Evolutionary conservation across 2,888 invertebrate species (phyloP), one percentile per base, ranked within the genome.

Genomic region (Apantesis nais): DNA sequence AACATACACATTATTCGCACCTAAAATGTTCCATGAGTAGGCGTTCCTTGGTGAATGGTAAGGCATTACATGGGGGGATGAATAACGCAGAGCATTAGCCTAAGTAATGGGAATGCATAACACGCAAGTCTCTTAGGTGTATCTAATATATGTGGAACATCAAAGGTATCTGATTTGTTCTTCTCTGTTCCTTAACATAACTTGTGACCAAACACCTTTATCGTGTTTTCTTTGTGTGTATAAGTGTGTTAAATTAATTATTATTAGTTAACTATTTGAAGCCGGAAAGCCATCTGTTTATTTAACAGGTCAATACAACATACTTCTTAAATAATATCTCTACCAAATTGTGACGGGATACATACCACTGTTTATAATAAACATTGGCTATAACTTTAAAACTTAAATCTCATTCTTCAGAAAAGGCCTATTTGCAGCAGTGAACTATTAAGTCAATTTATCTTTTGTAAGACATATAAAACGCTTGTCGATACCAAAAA

Each of bases 71-170:
- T 74, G 66, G 76, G 88, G 85, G 85, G 88, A 90, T 91, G 88
- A 91, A 83, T 90, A 89, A 91, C 88, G 83, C 82, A 52, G 72
- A 85, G 89, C 88, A 89, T 90, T 90, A 89, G 81, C 84, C 79
- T 86, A 83, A 84, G 83, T 87, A 89, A 91, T 88, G 88, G 85
- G 75, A 76, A 78, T 72, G 73, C 77, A 80, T 79, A 77, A 81
- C 74, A 62, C 78, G 79, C 74, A 70, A 74, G 78, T 77, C 78
- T 72, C 74, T 66, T 66, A 81, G 77, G 79, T 79, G 79, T 81
- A 79, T 80, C n/a, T 52, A 7, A 58, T 58, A 58, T 83, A 71
- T 75, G 67, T 65, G 72, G 68, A 66, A 81, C 79, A 78, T 83
- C 78, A 83, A 78, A 81, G 76, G 72, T 73, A 67, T 74, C 72